Evolutionary conservation across 2,113 vertebrate species (phyloP), one percentile per base, ranked within the genome.

Genomic region (Paramormyrops kingsleyae): DNA sequence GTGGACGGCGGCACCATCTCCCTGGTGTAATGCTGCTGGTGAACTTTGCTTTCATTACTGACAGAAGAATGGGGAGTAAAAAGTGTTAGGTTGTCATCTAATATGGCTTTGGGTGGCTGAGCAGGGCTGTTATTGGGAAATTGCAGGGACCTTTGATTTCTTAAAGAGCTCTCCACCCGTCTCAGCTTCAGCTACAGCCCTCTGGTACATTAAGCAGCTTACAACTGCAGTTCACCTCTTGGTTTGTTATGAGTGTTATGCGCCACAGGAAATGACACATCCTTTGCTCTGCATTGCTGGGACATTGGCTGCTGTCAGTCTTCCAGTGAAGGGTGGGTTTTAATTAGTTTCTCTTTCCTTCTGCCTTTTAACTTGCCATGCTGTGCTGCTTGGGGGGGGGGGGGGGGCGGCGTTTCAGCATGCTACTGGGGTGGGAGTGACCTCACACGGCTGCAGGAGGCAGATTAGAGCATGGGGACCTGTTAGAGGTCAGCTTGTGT

Each of bases 31-130:
- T 31, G 59, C 86, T 89, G 89, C 83, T 35, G 66, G 70, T 91
- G 89, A 91, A 91, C 91, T 92, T 91, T 91, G 88, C 88, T 90
- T 91, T 91, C 85, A 91, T 91, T 91, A 91, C 46, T 90, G 90
- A 42, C 39, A n/a, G 21, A 12, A n/a, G 24, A 46, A 46, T 46
- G 83, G 83, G 39, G 24, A n/a, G 83, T 24, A n/a, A 47, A 93
- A 92, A 92, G 90, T 89, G 46, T 90, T 90, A 24, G 66, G 87
- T 90, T 89, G 87, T 89, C 89, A 62, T 80, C 59, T 83, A 49
- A 80, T 53, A 87, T 87, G 88, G 53, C 83, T 83, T 49, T 77
- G 62, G 84, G 86, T n/a, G 50, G n/a, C 47, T 56, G 83, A 50
- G 47, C 59, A 27, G 27, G 4, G 17, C 27, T 88, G 56, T 89